Conservation (phyloP, 1,140 invertebrate species). For the Delia radicum region DNA sequence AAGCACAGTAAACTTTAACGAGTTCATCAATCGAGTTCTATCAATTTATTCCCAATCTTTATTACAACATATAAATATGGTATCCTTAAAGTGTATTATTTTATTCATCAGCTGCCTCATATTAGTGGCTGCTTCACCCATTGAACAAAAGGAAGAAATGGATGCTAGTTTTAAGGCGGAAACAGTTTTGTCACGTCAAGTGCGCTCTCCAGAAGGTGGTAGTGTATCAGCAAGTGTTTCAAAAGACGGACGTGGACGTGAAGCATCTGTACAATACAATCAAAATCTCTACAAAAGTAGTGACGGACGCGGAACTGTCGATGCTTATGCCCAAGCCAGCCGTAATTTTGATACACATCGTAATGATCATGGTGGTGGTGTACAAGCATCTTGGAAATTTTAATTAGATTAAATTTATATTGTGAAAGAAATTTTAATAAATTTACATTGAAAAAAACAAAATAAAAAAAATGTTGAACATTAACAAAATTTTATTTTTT, state of each 20-base stretch:
- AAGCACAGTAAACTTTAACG: too few relatives aligned
- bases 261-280: slow-evolving; percentile 39
- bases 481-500: too few relatives aligned
- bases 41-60: too few relatives aligned
- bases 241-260: slow-evolving; percentile 38
- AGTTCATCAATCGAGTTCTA: too few relatives aligned
- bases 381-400: slow-evolving; percentile 35
- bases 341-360: slow-evolving; percentile 42
- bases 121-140: neutral
- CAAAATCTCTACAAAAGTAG: slow-evolving; percentile 40
- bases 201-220: neutral
- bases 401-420: neutral
- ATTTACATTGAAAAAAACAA: too few relatives aligned
- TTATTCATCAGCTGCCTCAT: neutral
- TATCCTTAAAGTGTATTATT: neutral
- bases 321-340: slow-evolving; percentile 46
- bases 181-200: neutral
- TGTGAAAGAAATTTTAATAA: too few relatives aligned
- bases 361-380: slow-evolving; percentile 34
- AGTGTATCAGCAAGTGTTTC: neutral
- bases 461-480: too few relatives aligned
- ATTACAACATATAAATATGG: neutral
- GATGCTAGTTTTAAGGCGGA: neutral
- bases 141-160: neutral
- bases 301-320: slow-evolving; percentile 43